A percentile compares a stretch with the other conserved stretches of the same genome.
phyloP scores from a whole-genome alignment of 2,797 vertebrate genomes.

The Holocentrus rufus region DNA sequence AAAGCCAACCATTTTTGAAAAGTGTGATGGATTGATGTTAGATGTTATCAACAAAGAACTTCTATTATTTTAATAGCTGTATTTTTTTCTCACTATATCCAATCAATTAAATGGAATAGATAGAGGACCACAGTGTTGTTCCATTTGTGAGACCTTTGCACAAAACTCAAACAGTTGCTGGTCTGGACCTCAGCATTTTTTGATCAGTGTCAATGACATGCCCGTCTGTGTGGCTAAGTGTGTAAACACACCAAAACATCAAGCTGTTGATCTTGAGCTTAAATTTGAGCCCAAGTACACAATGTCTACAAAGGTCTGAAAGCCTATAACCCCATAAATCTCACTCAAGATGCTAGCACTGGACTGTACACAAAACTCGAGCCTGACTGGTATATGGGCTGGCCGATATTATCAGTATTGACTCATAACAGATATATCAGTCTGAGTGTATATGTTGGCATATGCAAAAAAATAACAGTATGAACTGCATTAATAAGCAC shows the following conservation, averaged over 20 bases:
- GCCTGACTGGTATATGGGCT: too few relatives aligned
- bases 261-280: conserved; percentile 43
- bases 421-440: too few relatives aligned
- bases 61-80: too few relatives aligned
- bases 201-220: not conserved
- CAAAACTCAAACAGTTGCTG: conserved; percentile 15
- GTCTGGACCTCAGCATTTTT: not conserved
- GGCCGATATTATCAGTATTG: too few relatives aligned
- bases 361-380: not conserved
- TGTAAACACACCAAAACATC: conserved; percentile 2
- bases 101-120: too few relatives aligned
- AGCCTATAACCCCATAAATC: conserved; percentile 27
- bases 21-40: too few relatives aligned
- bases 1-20: too few relatives aligned
- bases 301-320: conserved; percentile 25
- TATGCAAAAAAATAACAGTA: too few relatives aligned
- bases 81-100: too few relatives aligned
- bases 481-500: too few relatives aligned
- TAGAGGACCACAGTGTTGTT: not conserved
- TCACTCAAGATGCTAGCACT: conserved; percentile 22
- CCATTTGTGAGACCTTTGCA: not conserved
- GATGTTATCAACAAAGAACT: too few relatives aligned
- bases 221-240: not conserved
- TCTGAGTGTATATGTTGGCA: too few relatives aligned
- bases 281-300: conserved; percentile 30